A percentile compares a stretch with the other conserved stretches of the same genome.
phyloP scores from a whole-genome alignment of 53 echinoderm and acorn worm species.

The Crossaster papposus region DNA sequence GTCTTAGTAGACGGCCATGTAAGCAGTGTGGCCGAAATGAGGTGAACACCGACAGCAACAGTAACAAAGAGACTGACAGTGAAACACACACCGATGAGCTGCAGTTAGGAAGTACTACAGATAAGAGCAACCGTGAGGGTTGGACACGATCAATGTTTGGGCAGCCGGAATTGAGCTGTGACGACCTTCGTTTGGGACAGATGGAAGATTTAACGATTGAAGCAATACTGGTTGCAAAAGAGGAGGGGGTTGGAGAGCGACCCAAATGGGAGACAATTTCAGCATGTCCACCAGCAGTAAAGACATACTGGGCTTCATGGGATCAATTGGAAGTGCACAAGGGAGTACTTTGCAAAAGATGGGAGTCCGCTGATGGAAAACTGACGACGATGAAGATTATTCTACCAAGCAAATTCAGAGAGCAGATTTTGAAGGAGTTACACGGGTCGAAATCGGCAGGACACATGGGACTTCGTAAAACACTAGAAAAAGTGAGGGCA shows the following conservation, averaged over 20 bases:
- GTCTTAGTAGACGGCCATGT: constrained; percentile 41
- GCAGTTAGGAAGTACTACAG: neutral
- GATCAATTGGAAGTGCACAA: constrained; percentile 2
- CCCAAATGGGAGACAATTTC: constrained; percentile 43
- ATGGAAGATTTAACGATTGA: too few relatives aligned
- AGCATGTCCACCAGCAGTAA: constrained; percentile 3
- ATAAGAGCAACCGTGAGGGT: neutral
- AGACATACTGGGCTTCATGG: constrained; percentile 48
- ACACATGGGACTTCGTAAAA: constrained; percentile 56
- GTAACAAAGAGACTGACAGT: neutral
- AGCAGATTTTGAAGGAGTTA: constrained; percentile 2
- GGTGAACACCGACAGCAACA: neutral
- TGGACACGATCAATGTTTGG: neutral
- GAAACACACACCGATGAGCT: neutral
- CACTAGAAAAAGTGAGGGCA: constrained; percentile 32
- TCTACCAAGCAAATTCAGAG: too few relatives aligned
- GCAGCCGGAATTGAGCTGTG: constrained; percentile 15
- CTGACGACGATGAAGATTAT: too few relatives aligned
- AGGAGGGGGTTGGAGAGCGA: neutral
- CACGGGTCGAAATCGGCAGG: constrained; percentile 21
- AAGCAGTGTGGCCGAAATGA: constrained; percentile 56
- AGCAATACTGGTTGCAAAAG: neutral
- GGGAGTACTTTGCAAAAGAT: constrained; percentile 36
- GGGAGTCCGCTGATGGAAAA: constrained; percentile 23
- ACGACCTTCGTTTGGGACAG: constrained; percentile 28